Percentiles rank a stretch among this genome's conserved stretches.
phyloP scores from a whole-genome alignment of 2,797 vertebrate species.

The Telmatherina bonti region DNA sequence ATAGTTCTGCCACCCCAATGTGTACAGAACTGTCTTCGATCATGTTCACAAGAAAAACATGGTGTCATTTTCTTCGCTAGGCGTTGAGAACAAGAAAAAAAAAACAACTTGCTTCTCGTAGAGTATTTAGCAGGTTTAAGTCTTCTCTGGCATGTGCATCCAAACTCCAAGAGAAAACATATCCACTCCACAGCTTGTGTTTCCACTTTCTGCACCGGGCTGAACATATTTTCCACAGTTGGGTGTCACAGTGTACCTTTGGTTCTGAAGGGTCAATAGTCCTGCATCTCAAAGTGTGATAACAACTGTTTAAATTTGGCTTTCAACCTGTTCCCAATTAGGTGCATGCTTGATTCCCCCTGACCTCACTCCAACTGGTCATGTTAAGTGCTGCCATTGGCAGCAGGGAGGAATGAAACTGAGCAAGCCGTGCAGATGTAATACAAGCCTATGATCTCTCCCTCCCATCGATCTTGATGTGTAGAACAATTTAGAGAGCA shows the following conservation, averaged over 20 bases:
- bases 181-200: not conserved
- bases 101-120: no score
- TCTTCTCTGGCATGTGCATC: not conserved
- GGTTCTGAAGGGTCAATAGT: conserved; percentile 22
- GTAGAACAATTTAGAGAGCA: not conserved
- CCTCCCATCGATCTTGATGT: not conserved
- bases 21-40: no score
- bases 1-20: no score
- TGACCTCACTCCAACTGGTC: conserved; percentile 39
- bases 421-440: conserved; percentile 18
- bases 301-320: conserved; percentile 41
- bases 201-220: not conserved
- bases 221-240: conserved; percentile 21
- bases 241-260: conserved; percentile 19
- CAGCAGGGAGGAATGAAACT: conserved; percentile 23
- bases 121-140: no score
- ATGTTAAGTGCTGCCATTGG: conserved; percentile 24
- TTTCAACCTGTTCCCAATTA: conserved; percentile 53
- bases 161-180: not conserved
- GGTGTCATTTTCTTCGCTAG: no score
- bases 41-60: no score
- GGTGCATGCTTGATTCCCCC: conserved; percentile 36
- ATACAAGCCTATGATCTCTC: conserved; percentile 9
- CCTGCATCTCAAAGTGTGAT: conserved; percentile 30
- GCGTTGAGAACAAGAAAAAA: no score